Evolutionary conservation across 2,888 invertebrate genomes (phyloP), one percentile per base, ranked within the genome.

Genomic region (Melieria picta): DNA sequence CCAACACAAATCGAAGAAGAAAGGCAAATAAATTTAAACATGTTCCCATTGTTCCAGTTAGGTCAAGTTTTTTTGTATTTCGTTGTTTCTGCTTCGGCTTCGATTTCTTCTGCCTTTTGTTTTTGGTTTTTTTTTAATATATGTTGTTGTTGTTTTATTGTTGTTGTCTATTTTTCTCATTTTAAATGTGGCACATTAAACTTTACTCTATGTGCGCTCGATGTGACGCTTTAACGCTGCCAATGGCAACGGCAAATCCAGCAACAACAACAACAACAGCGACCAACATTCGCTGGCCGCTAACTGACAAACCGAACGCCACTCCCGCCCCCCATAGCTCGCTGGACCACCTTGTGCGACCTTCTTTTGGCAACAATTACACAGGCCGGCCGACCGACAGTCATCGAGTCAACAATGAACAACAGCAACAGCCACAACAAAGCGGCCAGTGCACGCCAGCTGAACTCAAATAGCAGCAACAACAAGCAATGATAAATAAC

Each of bases 291-390:
- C 13, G 52, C 52, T 52, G n/a, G 11, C n/a, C 52, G 4, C 50
- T 48, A 11, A 1, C 50, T 11, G 7, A 7, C 2, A 11, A 1
- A 10, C 50, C 11, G 50, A 1, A 10, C 50, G 1, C 1, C 50
- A 10, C 50, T 2, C 3, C 3, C 2, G 0, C 11, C 50, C 11
- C 9, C 3, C 11, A 11, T 52, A 13, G n/a, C 13, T 13, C 10
- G 61, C 45, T 78, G 78, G 83, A 82, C 81, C 84, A 83, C 80
- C 81, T 83, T 82, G 83, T 81, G 81, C 80, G 84, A 83, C 83
- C 84, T 82, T 82, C 84, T 83, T 82, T 78, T 63, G 52, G 72
- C 71, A 77, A 75, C 46, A 42, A 57, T 13, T 50, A 50, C 63
- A 63, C 47, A 10, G 13, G 16, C 10, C n/a, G 48, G 50, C 11